Base-by-base conservation (phyloP, 1,140 invertebrate species). In the Hypsibius dujardini region DNA sequence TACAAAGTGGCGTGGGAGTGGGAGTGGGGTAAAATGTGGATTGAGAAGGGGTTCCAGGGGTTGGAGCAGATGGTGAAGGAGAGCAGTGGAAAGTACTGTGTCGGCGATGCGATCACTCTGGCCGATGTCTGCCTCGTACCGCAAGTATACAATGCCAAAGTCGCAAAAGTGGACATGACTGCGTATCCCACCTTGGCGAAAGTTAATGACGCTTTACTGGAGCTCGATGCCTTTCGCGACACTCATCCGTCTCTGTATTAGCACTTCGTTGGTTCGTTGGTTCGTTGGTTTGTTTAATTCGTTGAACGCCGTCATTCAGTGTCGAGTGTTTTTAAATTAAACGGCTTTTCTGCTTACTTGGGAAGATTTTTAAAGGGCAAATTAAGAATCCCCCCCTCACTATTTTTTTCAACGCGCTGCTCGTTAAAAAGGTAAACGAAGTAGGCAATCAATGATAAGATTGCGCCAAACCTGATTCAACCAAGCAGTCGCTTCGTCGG, bases 81-180 rank as follows among this genome's bases (percentile, higher is more conserved):
- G 14, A 88, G 85, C 71, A 86, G 90, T 69, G 95, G 93, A 15
- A 92, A 93, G 78, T 98, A 93, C 77, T 92, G 90, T 78, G 88
- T 95, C 1, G 94, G 93, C 1, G 90, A 98, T 81, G 85, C 90
- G 74, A 86, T 97, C 47, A 92, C 92, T 0, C 80, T 97, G 76
- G 93, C 94, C 46, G 95, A 98, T 79, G 90, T 92, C 75, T 96
- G 90, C 77, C 82, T 97, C 45, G 88, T 96, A 60, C 92, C 94
- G 70, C 94, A 97, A 83, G 88, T 94, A 60, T 90, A 88, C 76
- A 92, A 91, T 81, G 90, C 90, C 47, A 47, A 46, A 1, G 40
- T 72, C 1, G 12, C 70, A 3, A 28, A 70, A 1, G 72, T 73
- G 15, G 72, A 73, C 47, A 45, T 95, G 76, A 84, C 86, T 74